A percentile compares a stretch with the other conserved stretches of the same genome.
Evolutionary conservation across 2,113 vertebrate genomes (phyloP).

Genomic region (Gorsachius goisagi): DNA sequence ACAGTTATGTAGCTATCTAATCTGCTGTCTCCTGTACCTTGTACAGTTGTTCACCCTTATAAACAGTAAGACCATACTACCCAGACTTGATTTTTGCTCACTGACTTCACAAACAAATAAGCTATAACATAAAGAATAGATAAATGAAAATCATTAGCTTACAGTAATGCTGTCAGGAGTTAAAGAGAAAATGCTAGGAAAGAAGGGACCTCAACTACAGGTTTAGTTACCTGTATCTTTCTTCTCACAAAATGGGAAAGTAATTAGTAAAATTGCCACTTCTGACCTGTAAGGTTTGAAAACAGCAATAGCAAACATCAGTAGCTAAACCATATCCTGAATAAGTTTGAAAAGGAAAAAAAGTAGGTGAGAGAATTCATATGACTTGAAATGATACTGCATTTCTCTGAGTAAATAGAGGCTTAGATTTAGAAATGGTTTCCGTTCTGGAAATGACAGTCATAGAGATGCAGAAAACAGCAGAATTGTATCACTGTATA

Average conservation of each 20-base stretch:
- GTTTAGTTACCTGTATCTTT: not conserved
- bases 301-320: not conserved
- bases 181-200: not conserved
- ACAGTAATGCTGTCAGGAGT: rapidly evolving
- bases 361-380: not conserved
- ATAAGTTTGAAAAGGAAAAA: not conserved
- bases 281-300: not conserved
- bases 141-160: not conserved
- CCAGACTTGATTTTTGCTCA: not conserved
- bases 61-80: not conserved
- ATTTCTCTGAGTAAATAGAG: not conserved
- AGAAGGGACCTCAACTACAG: not conserved
- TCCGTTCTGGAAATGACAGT: not conserved
- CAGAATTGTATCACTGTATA: not conserved
- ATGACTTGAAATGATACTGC: not conserved
- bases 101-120: not conserved
- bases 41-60: not conserved
- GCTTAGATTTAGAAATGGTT: not conserved
- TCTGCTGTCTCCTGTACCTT: not conserved
- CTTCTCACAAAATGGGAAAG: not conserved
- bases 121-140: not conserved
- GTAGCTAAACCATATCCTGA: not conserved
- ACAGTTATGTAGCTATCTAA: not conserved
- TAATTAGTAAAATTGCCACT: not conserved
- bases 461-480: not conserved